phyloP scores from a whole-genome alignment of 2,888 invertebrate species.

The Phyllotreta striolata region DNA sequence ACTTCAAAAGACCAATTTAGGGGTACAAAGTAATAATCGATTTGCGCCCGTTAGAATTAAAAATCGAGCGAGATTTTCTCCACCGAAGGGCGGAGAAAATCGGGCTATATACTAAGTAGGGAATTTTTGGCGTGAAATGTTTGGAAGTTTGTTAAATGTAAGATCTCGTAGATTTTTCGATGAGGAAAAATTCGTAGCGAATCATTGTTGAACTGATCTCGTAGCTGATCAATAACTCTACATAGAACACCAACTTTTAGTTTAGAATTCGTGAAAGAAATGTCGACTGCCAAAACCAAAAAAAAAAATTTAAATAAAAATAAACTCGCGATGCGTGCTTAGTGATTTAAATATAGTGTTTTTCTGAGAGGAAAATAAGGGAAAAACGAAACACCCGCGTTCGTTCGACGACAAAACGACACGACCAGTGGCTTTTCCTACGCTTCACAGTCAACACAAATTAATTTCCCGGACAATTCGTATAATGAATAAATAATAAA shows the following conservation, averaged over 20 bases:
- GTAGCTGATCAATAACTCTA: conserved; percentile 42
- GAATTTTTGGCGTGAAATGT: conserved; percentile 52
- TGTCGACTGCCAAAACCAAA: conserved; percentile 56
- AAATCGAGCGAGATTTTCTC: too few relatives aligned
- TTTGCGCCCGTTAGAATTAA: too few relatives aligned
- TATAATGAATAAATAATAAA: too few relatives aligned
- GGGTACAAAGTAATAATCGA: too few relatives aligned
- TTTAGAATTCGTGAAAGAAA: conserved; percentile 53
- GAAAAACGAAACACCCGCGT: conserved; percentile 30
- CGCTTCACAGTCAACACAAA: too few relatives aligned
- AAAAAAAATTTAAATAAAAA: conserved; percentile 12
- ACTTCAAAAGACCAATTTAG: too few relatives aligned
- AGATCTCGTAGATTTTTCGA: conserved; percentile 58
- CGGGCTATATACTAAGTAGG: conserved; percentile 52
- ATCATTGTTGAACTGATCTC: conserved; percentile 55
- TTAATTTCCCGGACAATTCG: too few relatives aligned
- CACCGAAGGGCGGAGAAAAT: too few relatives aligned
- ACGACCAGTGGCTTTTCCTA: conserved; percentile 48
- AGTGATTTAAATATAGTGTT: conserved; percentile 57
- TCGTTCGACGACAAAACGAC: conserved; percentile 56
- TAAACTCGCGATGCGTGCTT: conserved; percentile 50
- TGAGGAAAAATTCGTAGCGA: conserved; percentile 52
- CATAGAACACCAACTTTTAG: conserved; percentile 53
- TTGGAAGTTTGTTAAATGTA: conserved; percentile 59
- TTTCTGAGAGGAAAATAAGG: conserved; percentile 40